These are phyloP conservation scores for Nowickia ferox DNA, from an alignment of 2,888 invertebrate genomes.

Conservation along the genomic window DNA sequence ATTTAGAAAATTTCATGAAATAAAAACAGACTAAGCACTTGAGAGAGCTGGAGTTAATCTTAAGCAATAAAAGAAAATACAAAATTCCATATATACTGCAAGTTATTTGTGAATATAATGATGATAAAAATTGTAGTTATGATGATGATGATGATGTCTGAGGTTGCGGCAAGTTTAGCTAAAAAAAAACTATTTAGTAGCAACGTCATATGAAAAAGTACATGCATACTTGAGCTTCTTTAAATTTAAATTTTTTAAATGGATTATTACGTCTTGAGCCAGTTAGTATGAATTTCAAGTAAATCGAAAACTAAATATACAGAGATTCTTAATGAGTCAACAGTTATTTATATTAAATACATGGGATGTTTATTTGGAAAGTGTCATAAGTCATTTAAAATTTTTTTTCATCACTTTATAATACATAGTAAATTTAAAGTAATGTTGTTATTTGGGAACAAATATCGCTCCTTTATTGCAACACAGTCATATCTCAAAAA, in stretches of 20 bases:
- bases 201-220: not conserved
- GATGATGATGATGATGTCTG: not conserved
- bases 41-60: conserved; percentile 13
- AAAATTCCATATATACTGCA: conserved; percentile 15
- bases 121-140: not conserved
- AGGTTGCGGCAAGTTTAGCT: not conserved
- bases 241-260: not conserved
- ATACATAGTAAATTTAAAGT: too few relatives aligned
- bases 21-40: conserved; percentile 1
- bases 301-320: too few relatives aligned
- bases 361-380: too few relatives aligned
- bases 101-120: not conserved
- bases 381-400: too few relatives aligned
- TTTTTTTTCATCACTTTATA: too few relatives aligned
- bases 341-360: too few relatives aligned
- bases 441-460: too few relatives aligned
- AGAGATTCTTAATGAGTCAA: too few relatives aligned
- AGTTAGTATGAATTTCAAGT: not conserved
- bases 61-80: conserved; percentile 1
- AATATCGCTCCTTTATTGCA: too few relatives aligned
- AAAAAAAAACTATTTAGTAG: not conserved
- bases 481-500: too few relatives aligned
- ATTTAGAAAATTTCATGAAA: not conserved
- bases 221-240: not conserved
- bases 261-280: not conserved